phyloP scores from a whole-genome alignment of 92 coral and sea anemone species.

The Bergia sp. region DNA sequence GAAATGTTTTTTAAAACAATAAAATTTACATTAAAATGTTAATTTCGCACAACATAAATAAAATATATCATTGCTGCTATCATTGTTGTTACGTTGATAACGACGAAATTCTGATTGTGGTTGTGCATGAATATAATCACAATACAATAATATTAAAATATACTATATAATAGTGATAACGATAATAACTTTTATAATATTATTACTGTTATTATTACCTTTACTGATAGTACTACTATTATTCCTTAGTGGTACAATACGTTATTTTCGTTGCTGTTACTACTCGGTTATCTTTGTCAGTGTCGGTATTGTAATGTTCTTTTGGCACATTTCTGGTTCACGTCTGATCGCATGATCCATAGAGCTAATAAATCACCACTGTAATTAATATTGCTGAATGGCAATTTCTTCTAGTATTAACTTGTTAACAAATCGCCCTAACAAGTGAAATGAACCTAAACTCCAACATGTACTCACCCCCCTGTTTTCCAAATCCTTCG shows the following conservation, averaged over 20 bases:
- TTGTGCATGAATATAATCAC: too few species aligned
- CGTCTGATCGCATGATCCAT: neutral
- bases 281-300: neutral
- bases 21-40: too few species aligned
- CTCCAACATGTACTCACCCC: conserved; percentile 65
- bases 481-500: conserved; percentile 77
- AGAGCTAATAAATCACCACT: neutral
- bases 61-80: too few species aligned
- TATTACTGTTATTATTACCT: neutral
- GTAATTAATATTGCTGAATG: neutral
- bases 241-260: too few species aligned
- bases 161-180: too few species aligned
- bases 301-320: neutral
- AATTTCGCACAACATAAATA: too few species aligned
- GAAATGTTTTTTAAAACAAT: too few species aligned
- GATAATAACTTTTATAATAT: neutral
- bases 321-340: neutral
- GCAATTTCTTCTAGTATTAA: neutral
- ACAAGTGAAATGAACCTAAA: neutral
- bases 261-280: neutral
- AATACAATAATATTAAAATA: too few species aligned
- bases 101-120: neutral
- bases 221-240: neutral
- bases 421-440: neutral
- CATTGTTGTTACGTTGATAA: neutral